Percentiles rank a stretch among this genome's conserved stretches.
phyloP scores from a whole-genome alignment of 2,797 vertebrate species.

The Cirrhinus molitorella region DNA sequence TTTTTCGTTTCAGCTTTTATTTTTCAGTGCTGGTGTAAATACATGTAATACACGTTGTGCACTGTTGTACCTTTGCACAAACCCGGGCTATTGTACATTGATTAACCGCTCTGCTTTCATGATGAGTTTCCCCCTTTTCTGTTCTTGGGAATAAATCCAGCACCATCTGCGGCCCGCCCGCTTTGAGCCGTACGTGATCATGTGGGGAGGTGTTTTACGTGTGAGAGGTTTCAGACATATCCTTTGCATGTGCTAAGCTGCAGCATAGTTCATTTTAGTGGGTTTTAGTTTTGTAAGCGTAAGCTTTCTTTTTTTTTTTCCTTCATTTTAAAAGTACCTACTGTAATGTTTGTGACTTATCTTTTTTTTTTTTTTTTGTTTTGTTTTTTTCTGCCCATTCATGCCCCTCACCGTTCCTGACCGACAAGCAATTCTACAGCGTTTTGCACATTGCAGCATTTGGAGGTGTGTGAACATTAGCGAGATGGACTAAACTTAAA shows the following conservation, averaged over 20 bases:
- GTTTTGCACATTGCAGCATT: constrained; percentile 85
- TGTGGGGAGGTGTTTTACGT: constrained; percentile 79
- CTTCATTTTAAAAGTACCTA: constrained; percentile 82
- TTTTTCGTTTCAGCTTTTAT: constrained; percentile 87
- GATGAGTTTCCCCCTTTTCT: constrained; percentile 77
- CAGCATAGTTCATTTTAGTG: constrained; percentile 96
- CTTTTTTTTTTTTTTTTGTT: constrained; percentile 82
- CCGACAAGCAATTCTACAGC: constrained; percentile 80
- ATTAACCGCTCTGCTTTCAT: constrained; percentile 64
- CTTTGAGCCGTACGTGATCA: constrained; percentile 75
- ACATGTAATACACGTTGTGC: constrained; percentile 72
- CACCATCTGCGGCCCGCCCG: constrained; percentile 72
- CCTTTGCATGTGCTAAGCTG: constrained; percentile 96
- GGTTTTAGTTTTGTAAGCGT: constrained; percentile 91
- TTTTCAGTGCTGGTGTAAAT: constrained; percentile 88
- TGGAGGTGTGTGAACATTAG: constrained; percentile 78
- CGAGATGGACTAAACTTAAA: constrained; percentile 76
- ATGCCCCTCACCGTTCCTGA: neutral
- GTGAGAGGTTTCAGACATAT: constrained; percentile 84
- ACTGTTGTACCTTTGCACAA: constrained; percentile 75
- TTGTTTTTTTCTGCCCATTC: constrained; percentile 80
- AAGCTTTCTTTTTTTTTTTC: constrained; percentile 79
- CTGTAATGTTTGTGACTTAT: constrained; percentile 84
- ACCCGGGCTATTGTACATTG: constrained; percentile 1
- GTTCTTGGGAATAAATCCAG: constrained; percentile 77